Evolutionary conservation across 2,888 invertebrate species (phyloP).

Genomic region (Prosopocoilus inquinatus): DNA sequence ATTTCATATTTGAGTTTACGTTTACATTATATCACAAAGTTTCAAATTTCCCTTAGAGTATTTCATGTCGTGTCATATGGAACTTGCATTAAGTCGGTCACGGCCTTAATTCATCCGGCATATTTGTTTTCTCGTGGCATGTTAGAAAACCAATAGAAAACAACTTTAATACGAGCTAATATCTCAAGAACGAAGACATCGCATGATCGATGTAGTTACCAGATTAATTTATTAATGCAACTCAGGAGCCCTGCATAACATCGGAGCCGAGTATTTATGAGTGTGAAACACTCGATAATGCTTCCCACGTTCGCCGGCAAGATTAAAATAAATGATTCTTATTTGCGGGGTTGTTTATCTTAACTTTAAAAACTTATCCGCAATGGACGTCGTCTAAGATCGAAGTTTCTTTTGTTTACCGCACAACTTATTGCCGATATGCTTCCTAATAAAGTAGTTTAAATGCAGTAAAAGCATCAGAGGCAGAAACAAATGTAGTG

Average conservation of each 20-base stretch:
- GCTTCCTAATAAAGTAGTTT: slow-evolving; percentile 26
- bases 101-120: too few relatives aligned
- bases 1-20: too few relatives aligned
- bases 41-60: too few relatives aligned
- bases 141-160: too few relatives aligned
- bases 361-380: slow-evolving; percentile 1
- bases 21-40: too few relatives aligned
- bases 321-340: neutral
- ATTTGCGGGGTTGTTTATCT: neutral
- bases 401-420: slow-evolving; percentile 2
- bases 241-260: neutral
- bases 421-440: neutral
- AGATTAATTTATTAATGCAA: neutral
- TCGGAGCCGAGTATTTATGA: neutral
- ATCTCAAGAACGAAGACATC: too few relatives aligned
- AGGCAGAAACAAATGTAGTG: slow-evolving; percentile 27
- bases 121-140: too few relatives aligned
- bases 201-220: too few relatives aligned
- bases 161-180: too few relatives aligned
- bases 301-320: neutral
- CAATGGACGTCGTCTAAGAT: neutral
- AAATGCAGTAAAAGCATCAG: slow-evolving; percentile 27
- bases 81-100: too few relatives aligned
- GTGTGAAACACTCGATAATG: neutral
- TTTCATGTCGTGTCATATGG: too few relatives aligned